Percentiles rank a stretch among this genome's conserved stretches.
Conservation (phyloP, 2,113 vertebrate genomes). For the Neolamprologus sp. region DNA sequence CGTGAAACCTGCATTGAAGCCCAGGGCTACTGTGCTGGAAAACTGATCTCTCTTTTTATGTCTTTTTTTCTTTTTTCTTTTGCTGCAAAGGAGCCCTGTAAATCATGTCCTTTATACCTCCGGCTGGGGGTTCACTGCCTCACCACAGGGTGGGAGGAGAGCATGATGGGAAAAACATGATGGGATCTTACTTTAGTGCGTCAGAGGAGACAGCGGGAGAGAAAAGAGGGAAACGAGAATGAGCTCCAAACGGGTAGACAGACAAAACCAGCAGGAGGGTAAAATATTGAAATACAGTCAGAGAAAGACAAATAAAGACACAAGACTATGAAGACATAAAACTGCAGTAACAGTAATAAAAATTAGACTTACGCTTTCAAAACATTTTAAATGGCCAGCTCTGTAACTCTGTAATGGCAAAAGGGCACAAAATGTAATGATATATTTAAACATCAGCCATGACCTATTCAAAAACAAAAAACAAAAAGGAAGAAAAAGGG, state of each 20-base stretch:
- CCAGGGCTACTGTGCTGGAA: slow-evolving; percentile 42
- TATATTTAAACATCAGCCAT: background rate
- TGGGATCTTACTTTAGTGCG: slow-evolving; percentile 41
- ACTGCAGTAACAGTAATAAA: background rate
- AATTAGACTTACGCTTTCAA: background rate
- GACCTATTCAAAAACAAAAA: background rate
- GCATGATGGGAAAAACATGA: slow-evolving; percentile 68
- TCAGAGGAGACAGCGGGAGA: background rate
- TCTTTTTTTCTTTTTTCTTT: slow-evolving; percentile 8
- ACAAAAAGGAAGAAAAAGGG: background rate
- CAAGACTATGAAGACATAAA: slow-evolving; percentile 23
- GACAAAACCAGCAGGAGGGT: background rate
- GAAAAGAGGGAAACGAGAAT: slow-evolving; percentile 16
- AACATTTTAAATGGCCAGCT: background rate
- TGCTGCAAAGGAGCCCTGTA: slow-evolving; percentile 43
- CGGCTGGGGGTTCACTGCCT: slow-evolving; percentile 60
- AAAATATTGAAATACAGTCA: slow-evolving; percentile 22
- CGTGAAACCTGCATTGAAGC: background rate
- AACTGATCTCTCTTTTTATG: slow-evolving; percentile 41
- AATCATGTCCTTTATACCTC: slow-evolving; percentile 70
- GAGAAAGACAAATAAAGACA: background rate
- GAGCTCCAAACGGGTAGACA: slow-evolving; percentile 1
- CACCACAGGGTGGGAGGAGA: slow-evolving; percentile 55
- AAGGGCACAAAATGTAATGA: background rate
- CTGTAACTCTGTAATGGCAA: background rate